These are phyloP conservation scores for Athene noctua DNA, from an alignment of 2,113 vertebrate genomes.

Conservation along the genomic window DNA sequence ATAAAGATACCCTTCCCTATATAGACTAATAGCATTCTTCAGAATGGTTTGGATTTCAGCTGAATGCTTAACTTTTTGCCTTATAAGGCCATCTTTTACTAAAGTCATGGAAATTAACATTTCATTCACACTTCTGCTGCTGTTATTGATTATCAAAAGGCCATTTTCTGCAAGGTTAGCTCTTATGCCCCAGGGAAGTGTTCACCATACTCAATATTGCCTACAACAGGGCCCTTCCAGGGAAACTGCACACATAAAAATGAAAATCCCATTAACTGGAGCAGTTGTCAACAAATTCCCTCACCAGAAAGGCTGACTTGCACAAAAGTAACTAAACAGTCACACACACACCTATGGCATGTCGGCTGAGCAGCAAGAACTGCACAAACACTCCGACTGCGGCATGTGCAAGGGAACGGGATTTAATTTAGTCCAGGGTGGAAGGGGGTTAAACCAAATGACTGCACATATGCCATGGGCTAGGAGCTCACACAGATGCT, in stretches of 20 bases:
- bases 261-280: not conserved
- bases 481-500: not conserved
- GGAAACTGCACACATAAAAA: not conserved
- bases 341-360: rapidly evolving
- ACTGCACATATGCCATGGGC: not conserved
- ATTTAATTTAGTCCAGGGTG: not conserved
- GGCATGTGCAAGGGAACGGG: rapidly evolving
- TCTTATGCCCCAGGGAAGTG: not conserved
- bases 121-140: conserved; percentile 21
- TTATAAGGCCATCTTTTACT: not conserved
- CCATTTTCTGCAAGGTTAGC: conserved; percentile 16
- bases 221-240: not conserved
- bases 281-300: not conserved
- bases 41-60: not conserved
- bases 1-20: not conserved
- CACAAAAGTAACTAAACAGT: not conserved
- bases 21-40: not conserved
- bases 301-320: not conserved
- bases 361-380: not conserved
- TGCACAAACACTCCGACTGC: rapidly evolving
- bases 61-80: not conserved
- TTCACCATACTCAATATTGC: not conserved
- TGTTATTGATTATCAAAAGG: not conserved
- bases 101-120: conserved; percentile 44
- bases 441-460: not conserved